Evolutionary conservation across 2,113 vertebrate species (phyloP), one percentile per base, ranked within the genome.

Genomic region (Strigops habroptila): DNA sequence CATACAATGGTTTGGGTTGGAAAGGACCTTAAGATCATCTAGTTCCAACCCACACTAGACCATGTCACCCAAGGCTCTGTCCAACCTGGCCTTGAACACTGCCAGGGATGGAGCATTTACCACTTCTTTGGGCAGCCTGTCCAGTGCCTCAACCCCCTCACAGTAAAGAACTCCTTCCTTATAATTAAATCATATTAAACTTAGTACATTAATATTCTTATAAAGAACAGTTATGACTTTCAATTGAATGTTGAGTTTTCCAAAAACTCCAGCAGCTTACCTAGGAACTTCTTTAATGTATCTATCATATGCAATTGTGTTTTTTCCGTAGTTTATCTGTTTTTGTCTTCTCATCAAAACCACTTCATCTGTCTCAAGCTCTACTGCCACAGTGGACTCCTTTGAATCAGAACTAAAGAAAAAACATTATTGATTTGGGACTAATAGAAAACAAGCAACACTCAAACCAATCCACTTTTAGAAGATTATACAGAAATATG

Each of bases 301-400:
- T 93, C 99, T 97, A 68, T 99, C 99, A 4, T 99, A 99, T 7
- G 99, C 99, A 33, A 99, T 97, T 1, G 99, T 99, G 97, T 99
- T 99, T 96, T 99, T 99, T 9, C 99, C 99, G 2, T 99, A 99
- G 96, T 98, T 99, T 73, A 99, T 99, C 97, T 99, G 99, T 84
- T 99, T 99, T 90, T 99, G 99, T 75, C 99, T 98, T 63, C 99
- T 98, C 96, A 99, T 97, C 73, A 99, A 96, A 75, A 99, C 98
- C 8, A 97, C 96, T 78, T 99, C 99, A 35, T 99, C 99, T 0
- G 98, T 99, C 96, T 99, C 99, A n/a, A 99, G 96, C 70, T 99
- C 99, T 76, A 96, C 93, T 2, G 97, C 43, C 10, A 62, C 92
- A 3, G 90, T 33, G 17, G 98, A 98, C 51, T 99, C 99, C 97